Conservation (phyloP, 2,888 invertebrate genomes). For the Platycheirus rosarum region DNA sequence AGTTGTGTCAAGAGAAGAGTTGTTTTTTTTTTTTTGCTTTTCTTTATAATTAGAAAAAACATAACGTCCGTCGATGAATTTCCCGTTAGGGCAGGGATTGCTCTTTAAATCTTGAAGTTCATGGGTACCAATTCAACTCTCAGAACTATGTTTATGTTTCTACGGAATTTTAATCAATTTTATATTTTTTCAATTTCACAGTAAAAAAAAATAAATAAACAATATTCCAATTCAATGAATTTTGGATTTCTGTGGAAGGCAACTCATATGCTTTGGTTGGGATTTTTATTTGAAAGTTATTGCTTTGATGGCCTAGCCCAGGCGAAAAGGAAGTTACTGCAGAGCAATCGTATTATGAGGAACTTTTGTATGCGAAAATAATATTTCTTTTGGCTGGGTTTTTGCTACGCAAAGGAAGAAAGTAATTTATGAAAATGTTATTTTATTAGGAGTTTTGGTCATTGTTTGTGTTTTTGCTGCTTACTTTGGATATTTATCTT, state of each 20-base stretch:
- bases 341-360: too few relatives aligned
- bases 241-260: background rate
- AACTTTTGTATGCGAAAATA: too few relatives aligned
- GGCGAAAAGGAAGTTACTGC: slow-evolving; percentile 9
- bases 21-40: background rate
- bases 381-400: too few relatives aligned
- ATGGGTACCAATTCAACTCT: slow-evolving; percentile 38
- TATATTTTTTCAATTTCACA: slow-evolving; percentile 64
- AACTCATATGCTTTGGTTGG: slow-evolving; percentile 14
- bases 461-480: too few relatives aligned
- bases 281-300: slow-evolving; percentile 28
- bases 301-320: slow-evolving; percentile 13
- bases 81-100: background rate
- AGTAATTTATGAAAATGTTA: too few relatives aligned
- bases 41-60: background rate
- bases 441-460: too few relatives aligned
- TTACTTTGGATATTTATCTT: too few relatives aligned
- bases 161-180: slow-evolving; percentile 67
- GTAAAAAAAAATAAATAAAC: too few relatives aligned
- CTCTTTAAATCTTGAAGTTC: slow-evolving; percentile 40
- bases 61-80: slow-evolving; percentile 1
- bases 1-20: background rate
- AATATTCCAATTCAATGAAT: slow-evolving; percentile 38
- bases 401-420: too few relatives aligned
- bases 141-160: slow-evolving; percentile 23